Percentiles rank a stretch among this genome's conserved stretches.
Conservation (phyloP, 2,888 invertebrate genomes). For the Dolomedes plantarius region DNA sequence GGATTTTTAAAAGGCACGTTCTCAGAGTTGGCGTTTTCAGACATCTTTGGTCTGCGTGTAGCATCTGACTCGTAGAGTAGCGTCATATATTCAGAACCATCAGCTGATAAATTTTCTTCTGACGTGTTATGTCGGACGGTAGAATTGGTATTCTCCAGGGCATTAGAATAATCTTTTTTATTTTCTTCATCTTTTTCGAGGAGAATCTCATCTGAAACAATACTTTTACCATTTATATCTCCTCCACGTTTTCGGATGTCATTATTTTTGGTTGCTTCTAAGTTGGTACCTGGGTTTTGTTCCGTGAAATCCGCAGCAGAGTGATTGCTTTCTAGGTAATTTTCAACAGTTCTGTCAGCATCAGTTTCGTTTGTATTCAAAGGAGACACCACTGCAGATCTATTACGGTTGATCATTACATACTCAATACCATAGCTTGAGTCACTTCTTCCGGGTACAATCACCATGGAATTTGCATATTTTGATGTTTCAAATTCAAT, state of each 20-base stretch:
- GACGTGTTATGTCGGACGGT: not conserved
- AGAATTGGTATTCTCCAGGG: not conserved
- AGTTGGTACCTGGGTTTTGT: no score
- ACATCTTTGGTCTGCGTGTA: conserved; percentile 39
- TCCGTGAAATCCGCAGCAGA: no score
- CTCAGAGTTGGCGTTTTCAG: not conserved
- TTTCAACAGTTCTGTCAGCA: not conserved
- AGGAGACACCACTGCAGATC: not conserved
- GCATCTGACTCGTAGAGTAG: not conserved
- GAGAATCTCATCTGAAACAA: not conserved
- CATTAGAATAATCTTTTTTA: no score
- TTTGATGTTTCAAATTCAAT: not conserved
- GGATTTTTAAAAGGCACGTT: conserved; percentile 37
- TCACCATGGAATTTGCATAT: not conserved
- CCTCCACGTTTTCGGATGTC: not conserved
- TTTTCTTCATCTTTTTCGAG: no score
- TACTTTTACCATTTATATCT: no score
- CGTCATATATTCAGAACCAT: not conserved
- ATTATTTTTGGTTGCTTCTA: not conserved
- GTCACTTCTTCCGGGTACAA: not conserved
- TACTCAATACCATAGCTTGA: not conserved
- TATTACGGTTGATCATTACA: not conserved
- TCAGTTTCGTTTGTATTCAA: not conserved
- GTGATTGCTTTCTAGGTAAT: not conserved
- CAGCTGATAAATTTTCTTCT: not conserved